A percentile compares a stretch with the other conserved stretches of the same genome.
Evolutionary conservation across 1,140 invertebrate species (phyloP).

Genomic region (Zophobas morio): DNA sequence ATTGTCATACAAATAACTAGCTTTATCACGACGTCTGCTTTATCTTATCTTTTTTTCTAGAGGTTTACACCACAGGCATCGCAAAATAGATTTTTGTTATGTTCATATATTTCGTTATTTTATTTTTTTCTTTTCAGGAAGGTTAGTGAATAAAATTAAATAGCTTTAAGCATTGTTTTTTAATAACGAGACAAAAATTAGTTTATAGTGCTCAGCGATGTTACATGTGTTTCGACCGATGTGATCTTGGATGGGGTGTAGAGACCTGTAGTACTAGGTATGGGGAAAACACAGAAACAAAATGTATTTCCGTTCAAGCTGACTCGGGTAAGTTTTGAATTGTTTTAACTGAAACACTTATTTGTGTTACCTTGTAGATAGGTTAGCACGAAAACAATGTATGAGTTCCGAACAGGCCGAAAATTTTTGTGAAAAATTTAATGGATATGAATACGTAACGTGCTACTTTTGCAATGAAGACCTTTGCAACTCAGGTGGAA

Average conservation of each 20-base stretch:
- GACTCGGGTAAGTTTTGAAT: background rate
- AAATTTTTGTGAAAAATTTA: background rate
- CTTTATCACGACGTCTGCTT: no score
- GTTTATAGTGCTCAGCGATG: background rate
- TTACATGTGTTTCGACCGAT: background rate
- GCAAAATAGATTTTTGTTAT: no score
- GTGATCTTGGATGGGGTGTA: background rate
- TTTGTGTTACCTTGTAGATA: background rate
- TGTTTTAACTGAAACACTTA: background rate
- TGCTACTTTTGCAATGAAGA: conserved; percentile 1
- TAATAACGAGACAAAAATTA: background rate
- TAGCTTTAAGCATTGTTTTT: background rate
- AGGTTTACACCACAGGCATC: no score
- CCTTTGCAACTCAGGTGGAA: background rate
- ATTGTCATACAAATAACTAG: no score
- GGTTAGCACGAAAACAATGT: background rate
- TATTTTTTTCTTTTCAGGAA: no score
- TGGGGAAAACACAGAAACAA: background rate
- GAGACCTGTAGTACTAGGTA: background rate
- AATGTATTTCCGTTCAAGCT: background rate
- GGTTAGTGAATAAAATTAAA: no score
- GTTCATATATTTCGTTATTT: no score
- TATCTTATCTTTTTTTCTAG: no score
- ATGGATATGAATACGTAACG: background rate
- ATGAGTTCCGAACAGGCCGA: background rate